phyloP scores from a whole-genome alignment of 2,797 vertebrate species.

The Diplodus puntazzo region DNA sequence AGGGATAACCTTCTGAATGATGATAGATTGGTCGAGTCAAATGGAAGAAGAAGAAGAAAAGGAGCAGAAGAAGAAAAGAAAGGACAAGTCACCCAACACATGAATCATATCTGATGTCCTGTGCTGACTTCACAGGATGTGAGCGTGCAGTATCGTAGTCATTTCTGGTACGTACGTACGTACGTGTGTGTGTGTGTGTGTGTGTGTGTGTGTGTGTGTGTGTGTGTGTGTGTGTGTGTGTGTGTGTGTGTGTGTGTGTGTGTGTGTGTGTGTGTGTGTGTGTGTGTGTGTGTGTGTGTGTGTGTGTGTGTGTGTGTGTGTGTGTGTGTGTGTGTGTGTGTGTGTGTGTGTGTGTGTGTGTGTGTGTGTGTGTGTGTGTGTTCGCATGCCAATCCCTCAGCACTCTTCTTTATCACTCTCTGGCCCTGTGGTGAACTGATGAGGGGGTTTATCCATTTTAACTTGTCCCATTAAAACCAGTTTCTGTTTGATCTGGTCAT shows the following conservation, averaged over 20 bases:
- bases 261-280: neutral
- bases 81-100: slow-evolving; percentile 4
- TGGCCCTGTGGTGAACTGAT: slow-evolving; percentile 24
- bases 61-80: neutral
- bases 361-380: neutral
- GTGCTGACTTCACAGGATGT: slow-evolving; percentile 50
- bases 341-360: neutral
- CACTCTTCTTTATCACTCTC: slow-evolving; percentile 27
- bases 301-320: neutral
- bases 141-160: slow-evolving; percentile 1
- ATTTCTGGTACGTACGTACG: slow-evolving; percentile 13
- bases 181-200: slow-evolving; percentile 1
- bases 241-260: slow-evolving; percentile 2
- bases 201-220: neutral
- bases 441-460: neutral
- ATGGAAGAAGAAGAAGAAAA: slow-evolving; percentile 17
- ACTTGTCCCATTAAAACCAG: neutral
- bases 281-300: neutral
- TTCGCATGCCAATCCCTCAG: slow-evolving; percentile 18
- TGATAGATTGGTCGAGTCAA: slow-evolving; percentile 53
- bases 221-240: neutral
- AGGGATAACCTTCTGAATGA: slow-evolving; percentile 28
- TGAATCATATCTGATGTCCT: slow-evolving; percentile 58
- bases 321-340: slow-evolving; percentile 5
- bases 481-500: neutral